phyloP scores from a whole-genome alignment of 2,113 vertebrate species.

The Muntiacus reevesi region DNA sequence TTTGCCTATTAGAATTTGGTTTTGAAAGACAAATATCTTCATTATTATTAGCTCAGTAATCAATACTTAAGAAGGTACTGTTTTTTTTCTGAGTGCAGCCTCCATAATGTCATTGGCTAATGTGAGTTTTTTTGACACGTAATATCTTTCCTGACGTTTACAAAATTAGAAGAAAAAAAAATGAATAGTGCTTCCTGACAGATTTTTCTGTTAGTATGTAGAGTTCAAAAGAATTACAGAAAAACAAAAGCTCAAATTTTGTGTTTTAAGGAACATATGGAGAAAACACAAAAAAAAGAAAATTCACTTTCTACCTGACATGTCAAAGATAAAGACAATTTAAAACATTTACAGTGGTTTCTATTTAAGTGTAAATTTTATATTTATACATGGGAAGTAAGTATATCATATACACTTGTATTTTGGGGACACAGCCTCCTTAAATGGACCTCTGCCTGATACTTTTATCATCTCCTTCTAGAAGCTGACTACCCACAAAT shows the following conservation, averaged over 20 bases:
- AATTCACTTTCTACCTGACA: neutral
- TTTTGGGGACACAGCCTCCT: neutral
- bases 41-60: neutral
- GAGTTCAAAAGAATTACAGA: slow-evolving; percentile 19
- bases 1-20: slow-evolving; percentile 17
- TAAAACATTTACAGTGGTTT: neutral
- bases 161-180: slow-evolving; percentile 12
- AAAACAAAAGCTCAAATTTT: slow-evolving; percentile 17
- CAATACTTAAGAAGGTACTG: neutral
- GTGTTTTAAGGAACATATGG: neutral
- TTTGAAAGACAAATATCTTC: slow-evolving; percentile 37
- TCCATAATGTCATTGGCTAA: neutral
- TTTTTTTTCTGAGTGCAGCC: neutral
- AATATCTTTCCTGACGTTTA: neutral
- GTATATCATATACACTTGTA: neutral
- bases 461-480: neutral
- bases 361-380: neutral
- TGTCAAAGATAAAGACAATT: neutral
- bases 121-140: slow-evolving; percentile 22
- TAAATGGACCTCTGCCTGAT: neutral
- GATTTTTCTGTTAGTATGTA: neutral
- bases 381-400: neutral
- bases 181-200: neutral
- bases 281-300: slow-evolving; percentile 8
- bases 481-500: neutral